Base-by-base conservation (phyloP, 2,888 invertebrate species). In the Rhodophaea formosa region DNA sequence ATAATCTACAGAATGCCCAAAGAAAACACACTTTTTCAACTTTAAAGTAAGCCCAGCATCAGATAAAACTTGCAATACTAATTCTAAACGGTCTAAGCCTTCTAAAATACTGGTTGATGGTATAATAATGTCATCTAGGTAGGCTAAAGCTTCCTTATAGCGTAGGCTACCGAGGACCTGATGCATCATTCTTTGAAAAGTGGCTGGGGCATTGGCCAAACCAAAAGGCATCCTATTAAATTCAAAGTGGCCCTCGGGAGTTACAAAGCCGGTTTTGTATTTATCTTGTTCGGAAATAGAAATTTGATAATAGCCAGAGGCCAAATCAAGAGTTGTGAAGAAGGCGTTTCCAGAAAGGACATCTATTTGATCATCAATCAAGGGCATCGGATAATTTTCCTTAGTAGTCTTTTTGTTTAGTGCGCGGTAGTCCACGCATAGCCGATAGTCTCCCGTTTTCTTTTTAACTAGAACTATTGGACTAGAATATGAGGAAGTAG, bases 41-140 rank as follows among this genome's bases (percentile, higher is more conserved):
- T 53, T 53, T 6, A 53, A 7, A 0, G 53, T 42, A 12, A 53
- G 23, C 12, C 17, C 17, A 1, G n/a, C 17, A 1, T 39, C 8
- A 17, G 1, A 3, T 0, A 53, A n/a, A 5, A 16, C 0, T 23
- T 53, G 1, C 0, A 53, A 23, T 8, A 53, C 7, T 12, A 1
- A 7, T n/a, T 53, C 53, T 12, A 52, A 12, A 6, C 23, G 0
- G 1, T n/a, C 7, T n/a, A 53, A 23, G 0, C 53, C 54, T 17
- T 53, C 15, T 14, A 8, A 47, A 30, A 10, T 58, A 47, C 1
- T 45, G 7, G 12, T 59, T 51, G 62, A 61, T 16, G 60, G 16
- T 1, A 62, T 49, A 1, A 63, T 58, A 3, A 59, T 35, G 1
- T 52, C 51, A 15, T 62, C 49, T 49, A 65, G 0, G 57, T 64